Percentiles rank a stretch among this genome's conserved stretches.
Conservation (phyloP, 2,888 invertebrate genomes). For the Drosophila recens region DNA sequence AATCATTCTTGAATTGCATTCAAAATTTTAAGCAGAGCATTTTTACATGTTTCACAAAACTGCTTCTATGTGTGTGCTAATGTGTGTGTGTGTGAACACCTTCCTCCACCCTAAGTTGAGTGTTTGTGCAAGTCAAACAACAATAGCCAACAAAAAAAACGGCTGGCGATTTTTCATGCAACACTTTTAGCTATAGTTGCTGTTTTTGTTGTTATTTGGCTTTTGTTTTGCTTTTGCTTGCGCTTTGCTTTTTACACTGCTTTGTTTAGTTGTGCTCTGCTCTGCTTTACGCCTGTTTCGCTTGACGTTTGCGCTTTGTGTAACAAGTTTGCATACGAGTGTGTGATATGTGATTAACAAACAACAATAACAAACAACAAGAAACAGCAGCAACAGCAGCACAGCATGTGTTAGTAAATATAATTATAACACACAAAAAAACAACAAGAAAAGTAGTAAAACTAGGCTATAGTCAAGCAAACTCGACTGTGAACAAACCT, state of each 20-base stretch:
- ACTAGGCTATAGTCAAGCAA: not conserved
- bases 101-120: slow-evolving; percentile 20
- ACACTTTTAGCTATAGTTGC: slow-evolving; percentile 50
- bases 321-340: slow-evolving; percentile 73
- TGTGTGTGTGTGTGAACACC: slow-evolving; percentile 6
- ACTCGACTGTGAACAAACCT: not conserved
- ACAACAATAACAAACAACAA: slow-evolving; percentile 33
- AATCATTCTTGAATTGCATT: slow-evolving; percentile 13
- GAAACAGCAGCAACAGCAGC: slow-evolving; percentile 18
- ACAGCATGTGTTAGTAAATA: slow-evolving; percentile 72
- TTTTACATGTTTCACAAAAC: slow-evolving; percentile 18
- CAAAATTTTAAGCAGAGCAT: slow-evolving; percentile 9
- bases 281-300: slow-evolving; percentile 48
- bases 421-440: slow-evolving; percentile 64
- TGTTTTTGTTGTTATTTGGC: slow-evolving; percentile 33
- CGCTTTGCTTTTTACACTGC: slow-evolving; percentile 13
- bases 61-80: slow-evolving; percentile 13
- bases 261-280: slow-evolving; percentile 53
- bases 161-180: slow-evolving; percentile 69
- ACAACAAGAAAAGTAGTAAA: not conserved
- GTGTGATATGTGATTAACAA: slow-evolving; percentile 78
- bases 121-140: slow-evolving; percentile 67
- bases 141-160: slow-evolving; percentile 57
- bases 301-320: slow-evolving; percentile 64
- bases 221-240: slow-evolving; percentile 47